Evolutionary conservation across 2,797 vertebrate species (phyloP).

Genomic region (Scleropages formosus): DNA sequence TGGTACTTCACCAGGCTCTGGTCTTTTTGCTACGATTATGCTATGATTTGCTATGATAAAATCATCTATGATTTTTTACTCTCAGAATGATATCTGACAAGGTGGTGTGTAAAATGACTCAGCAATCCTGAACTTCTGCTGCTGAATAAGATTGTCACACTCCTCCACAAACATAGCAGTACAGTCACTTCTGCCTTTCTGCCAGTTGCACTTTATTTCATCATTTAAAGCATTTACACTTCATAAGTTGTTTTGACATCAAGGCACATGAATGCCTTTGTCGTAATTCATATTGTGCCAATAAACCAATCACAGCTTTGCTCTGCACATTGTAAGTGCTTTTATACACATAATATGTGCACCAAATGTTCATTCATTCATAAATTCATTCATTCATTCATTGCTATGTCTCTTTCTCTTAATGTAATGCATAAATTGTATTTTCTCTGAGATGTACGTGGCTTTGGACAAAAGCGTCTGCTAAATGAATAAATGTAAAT

Average conservation of each 20-base stretch:
- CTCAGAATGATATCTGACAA: constrained; percentile 32
- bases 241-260: background rate
- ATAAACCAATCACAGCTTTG: constrained; percentile 37
- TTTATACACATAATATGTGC: background rate
- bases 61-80: constrained; percentile 34
- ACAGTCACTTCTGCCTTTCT: background rate
- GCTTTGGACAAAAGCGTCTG: too few species aligned
- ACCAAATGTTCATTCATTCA: too few species aligned
- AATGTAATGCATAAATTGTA: too few species aligned
- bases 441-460: too few species aligned
- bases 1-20: constrained; percentile 20
- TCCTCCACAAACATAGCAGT: constrained; percentile 11
- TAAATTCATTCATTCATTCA: too few species aligned
- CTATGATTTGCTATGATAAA: too few species aligned
- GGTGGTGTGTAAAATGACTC: constrained; percentile 33
- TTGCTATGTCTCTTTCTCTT: too few species aligned
- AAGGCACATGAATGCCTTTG: constrained; percentile 38
- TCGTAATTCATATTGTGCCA: constrained; percentile 45
- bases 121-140: constrained; percentile 32
- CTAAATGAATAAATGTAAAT: too few species aligned
- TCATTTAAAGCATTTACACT: background rate
- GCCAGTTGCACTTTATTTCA: background rate
- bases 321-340: constrained; percentile 45
- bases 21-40: constrained; percentile 43
- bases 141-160: constrained; percentile 26